These are phyloP conservation scores for Ctenopoma kingsleyae DNA, from an alignment of 2,797 vertebrate species.

Conservation along the genomic window DNA sequence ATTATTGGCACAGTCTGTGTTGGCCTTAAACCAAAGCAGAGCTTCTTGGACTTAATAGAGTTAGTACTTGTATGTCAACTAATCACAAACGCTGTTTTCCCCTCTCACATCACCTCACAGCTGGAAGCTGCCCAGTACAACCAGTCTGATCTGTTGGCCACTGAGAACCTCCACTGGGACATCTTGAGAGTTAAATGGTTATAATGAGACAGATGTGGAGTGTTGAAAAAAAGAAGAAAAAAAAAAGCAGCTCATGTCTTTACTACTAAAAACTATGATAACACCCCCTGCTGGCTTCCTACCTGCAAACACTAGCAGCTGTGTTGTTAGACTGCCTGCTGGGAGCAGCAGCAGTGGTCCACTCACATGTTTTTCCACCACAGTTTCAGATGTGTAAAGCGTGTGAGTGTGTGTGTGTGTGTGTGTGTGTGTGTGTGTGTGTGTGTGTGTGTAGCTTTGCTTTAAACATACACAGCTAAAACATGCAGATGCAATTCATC, in stretches of 20 bases:
- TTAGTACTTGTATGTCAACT: neutral
- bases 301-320: conserved; percentile 47
- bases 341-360: conserved; percentile 38
- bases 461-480: neutral
- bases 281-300: conserved; percentile 30
- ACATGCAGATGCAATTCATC: neutral
- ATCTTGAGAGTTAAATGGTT: conserved; percentile 6
- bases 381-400: conserved; percentile 6
- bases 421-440: neutral
- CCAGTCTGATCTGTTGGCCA: conserved; percentile 12
- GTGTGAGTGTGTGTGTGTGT: neutral
- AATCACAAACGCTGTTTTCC: neutral
- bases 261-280: conserved; percentile 1
- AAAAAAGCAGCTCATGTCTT: neutral
- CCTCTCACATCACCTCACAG: conserved; percentile 13
- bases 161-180: conserved; percentile 10
- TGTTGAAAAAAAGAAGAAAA: conserved; percentile 5
- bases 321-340: conserved; percentile 33
- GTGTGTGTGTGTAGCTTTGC: neutral
- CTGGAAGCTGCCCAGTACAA: neutral
- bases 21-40: neutral
- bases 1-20: neutral
- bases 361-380: conserved; percentile 19
- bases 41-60: neutral
- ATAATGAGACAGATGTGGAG: neutral